Evolutionary conservation across 2,888 invertebrate species (phyloP), one percentile per base, ranked within the genome.

Genomic region (Eupeodes latifasciatus): DNA sequence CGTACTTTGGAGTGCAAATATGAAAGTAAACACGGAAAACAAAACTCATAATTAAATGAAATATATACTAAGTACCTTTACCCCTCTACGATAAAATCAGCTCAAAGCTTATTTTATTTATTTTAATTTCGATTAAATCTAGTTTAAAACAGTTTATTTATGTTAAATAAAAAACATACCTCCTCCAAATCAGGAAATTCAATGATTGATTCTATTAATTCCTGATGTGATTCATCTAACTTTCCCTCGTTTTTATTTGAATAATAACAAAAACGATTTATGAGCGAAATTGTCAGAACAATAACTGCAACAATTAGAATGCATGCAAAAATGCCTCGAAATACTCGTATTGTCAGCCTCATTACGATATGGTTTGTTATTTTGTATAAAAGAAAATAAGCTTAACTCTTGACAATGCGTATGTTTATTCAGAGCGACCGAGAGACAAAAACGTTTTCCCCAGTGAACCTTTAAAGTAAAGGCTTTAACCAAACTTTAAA

Each of bases 251-350:
- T 14, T 62, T 64, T 59, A 6, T 59, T 64, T n/a, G 61, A 27
- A 64, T 51, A 27, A 64, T 74, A 34, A 59, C 57, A n/a, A 16
- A 19, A 67, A 67, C 16, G 53, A 55, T 40, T 55, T 55, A 59
- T 66, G 7, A 89, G 66, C 4, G 53, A 85, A 82, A 85, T 57
- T 55, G 55, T 66, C 79, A 85, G 77, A 82, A 76, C 53, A 49
- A 80, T 76, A 57, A 79, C 47, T 59, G 72, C 85, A 66, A 76
- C 47, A 34, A 81, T 5, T 57, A 79, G 14, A 36, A 81, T 40
- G 61, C 66, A 81, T 10, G 55, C 55, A 10, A 71, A 66, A 66
- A 12, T 61, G 55, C 85, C 59, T 19, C 36, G 59, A 44, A 85
- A 47, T 16, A n/a, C n/a, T n/a, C n/a, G n/a, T n/a, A 62, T 66